A percentile compares a stretch with the other conserved stretches of the same genome.
Conservation (phyloP, 2,888 invertebrate species). For the Cerastoderma edule region DNA sequence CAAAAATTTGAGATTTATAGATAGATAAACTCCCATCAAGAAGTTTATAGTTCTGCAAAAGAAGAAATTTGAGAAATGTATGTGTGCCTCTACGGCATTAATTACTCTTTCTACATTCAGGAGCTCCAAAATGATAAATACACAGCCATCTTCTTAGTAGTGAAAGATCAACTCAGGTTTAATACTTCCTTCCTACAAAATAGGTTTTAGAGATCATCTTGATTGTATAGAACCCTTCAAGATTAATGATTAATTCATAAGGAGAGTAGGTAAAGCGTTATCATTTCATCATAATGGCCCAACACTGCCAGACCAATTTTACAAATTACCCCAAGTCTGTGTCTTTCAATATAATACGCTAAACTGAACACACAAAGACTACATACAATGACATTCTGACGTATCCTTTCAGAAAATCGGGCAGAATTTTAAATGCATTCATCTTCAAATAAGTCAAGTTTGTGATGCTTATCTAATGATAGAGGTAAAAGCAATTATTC, state of each 20-base stretch:
- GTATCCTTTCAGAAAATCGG: conserved; percentile 12
- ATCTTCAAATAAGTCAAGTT: conserved; percentile 13
- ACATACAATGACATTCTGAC: conserved; percentile 11
- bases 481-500: conserved; percentile 16
- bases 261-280: conserved; percentile 6
- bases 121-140: no score
- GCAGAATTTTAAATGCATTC: conserved; percentile 10
- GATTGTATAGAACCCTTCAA: no score
- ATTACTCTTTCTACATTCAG: no score
- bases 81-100: no score
- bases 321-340: conserved; percentile 7
- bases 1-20: no score
- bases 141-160: no score
- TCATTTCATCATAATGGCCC: conserved; percentile 12
- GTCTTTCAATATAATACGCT: conserved; percentile 9
- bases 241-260: conserved; percentile 19
- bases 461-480: conserved; percentile 1
- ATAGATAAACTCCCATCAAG: no score
- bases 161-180: no score
- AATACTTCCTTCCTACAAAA: no score
- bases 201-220: no score
- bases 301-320: conserved; percentile 13
- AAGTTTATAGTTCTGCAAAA: no score
- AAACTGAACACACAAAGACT: not conserved
- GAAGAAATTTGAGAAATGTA: no score